phyloP scores from a whole-genome alignment of 2,113 vertebrate species.

The Talpa occidentalis region DNA sequence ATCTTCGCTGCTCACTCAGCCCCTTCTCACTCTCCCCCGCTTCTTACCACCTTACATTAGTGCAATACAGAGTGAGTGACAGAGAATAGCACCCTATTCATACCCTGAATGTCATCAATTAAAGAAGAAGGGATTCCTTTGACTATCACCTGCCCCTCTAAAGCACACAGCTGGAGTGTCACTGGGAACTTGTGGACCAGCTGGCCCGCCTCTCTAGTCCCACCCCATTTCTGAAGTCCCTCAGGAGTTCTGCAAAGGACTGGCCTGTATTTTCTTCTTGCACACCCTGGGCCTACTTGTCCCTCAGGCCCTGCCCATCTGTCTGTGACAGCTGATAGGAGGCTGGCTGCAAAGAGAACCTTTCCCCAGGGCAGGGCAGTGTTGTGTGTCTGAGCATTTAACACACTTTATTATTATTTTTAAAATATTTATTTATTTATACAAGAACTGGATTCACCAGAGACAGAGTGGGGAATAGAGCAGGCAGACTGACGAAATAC shows the following conservation, averaged over 20 bases:
- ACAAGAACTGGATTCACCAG: no score
- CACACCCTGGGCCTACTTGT: background rate
- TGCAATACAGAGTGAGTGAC: background rate
- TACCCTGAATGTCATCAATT: background rate
- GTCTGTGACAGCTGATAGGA: background rate
- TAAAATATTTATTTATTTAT: no score
- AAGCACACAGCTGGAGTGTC: background rate
- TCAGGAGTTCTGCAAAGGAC: background rate
- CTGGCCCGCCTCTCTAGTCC: background rate
- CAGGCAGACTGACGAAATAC: no score
- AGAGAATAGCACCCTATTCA: background rate
- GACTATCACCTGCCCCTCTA: background rate
- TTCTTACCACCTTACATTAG: background rate
- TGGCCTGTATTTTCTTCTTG: background rate
- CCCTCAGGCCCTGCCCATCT: background rate
- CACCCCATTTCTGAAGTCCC: background rate
- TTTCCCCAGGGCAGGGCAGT: background rate
- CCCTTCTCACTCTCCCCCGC: background rate
- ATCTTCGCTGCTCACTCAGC: background rate
- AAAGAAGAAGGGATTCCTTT: background rate
- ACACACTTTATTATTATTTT: slow-evolving; percentile 40
- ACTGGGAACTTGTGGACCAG: background rate
- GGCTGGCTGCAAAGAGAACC: background rate
- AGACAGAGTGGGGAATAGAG: no score
- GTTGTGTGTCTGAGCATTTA: background rate